Base-by-base conservation (phyloP, 1,140 invertebrate species). In the Aphelenchoides avenae region DNA sequence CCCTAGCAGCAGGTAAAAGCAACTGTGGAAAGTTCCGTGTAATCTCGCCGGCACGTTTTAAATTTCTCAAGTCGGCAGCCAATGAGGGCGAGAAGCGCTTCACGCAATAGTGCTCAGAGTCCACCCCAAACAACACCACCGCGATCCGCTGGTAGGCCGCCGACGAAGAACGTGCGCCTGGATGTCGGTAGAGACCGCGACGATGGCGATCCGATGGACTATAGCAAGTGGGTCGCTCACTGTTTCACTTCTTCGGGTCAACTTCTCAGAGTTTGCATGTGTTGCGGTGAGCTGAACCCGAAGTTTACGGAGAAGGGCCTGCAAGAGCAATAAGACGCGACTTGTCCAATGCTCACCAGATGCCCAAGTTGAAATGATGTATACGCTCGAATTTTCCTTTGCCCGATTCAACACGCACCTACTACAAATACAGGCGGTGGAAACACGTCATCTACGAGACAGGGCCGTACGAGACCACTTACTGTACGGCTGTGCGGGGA, bases 401-500 rank as follows among this genome's bases (percentile, higher is more conserved):
- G 13, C 18, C 18, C 11, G 13, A 36, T 13, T 36, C 18, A 36
- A 13, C 34, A 13, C 34, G 18, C 13, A 18, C 34, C 34, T 36
- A 36, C 13, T 13, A 18, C 18, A 36, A 46, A 15, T 46, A 30
- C 5, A 46, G 43, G 43, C 34, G 13, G 43, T 46, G 5, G 43
- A 46, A 13, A n/a, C 43, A 3, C 29, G 43, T 29, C n/a, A 46
- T 31, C 13, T 20, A n/a, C 43, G 43, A n/a, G n/a, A n/a, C n/a
- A n/a, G n/a, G n/a, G n/a, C n/a, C n/a, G n/a, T n/a, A n/a, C n/a
- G n/a, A n/a, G 43, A 46, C n/a, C 43, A 46, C 24, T 24, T 26
- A 34, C 24, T 46, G 43, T 15, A 46, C 26, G 43, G 34, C 26
- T 46, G 43, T 24, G 34, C 29, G 43, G 26, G 34, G 3, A 46